Evolutionary conservation across 2,888 invertebrate genomes (phyloP), one percentile per base, ranked within the genome.

Genomic region (Ethmia dodecea): DNA sequence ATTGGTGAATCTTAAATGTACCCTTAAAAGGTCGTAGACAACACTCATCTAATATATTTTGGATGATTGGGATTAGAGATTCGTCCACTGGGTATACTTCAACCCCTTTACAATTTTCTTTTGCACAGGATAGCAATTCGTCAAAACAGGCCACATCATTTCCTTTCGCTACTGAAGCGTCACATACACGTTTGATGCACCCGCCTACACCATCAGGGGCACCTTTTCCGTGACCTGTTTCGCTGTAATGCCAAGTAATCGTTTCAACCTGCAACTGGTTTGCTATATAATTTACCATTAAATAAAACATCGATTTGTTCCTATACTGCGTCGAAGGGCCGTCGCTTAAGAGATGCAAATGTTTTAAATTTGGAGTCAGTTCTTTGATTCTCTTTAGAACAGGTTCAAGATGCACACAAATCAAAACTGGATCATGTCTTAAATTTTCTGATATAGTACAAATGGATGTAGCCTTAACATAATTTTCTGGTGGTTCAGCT

Each of bases 381-480:
- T 5, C 9, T 14, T 36, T 28, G 9, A 47, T 43, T 41, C 10
- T 35, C 24, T 41, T 20, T 25, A 41, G 27, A 9, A 42, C 30
- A 4, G 42, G 35, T 24, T 38, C 32, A 12, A 52, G 27, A 35
- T 49, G 46, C 6, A 28, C 43, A 25, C 51, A 46, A 20, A 46
- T 47, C 5, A 46, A 11, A 11, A 47, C 38, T 5, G 47, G 47
- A 13, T 51, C 51, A 28, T 49, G 51, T 24, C 40, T 16, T 12
- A 46, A 40, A 32, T 47, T 45, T 38, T 40, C 36, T 3, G 45
- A 42, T 12, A 47, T 28, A 6, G 49, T 40, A 10, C 31, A 36
- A 2, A 36, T 1, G 8, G 36, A 36, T 30, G 24, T 15, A 5
- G 14, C 13, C 2, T 12, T 11, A 10, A 31, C 9, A n/a, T n/a